phyloP scores from a whole-genome alignment of 2,113 vertebrate genomes.

The Pachypanchax playfairii region DNA sequence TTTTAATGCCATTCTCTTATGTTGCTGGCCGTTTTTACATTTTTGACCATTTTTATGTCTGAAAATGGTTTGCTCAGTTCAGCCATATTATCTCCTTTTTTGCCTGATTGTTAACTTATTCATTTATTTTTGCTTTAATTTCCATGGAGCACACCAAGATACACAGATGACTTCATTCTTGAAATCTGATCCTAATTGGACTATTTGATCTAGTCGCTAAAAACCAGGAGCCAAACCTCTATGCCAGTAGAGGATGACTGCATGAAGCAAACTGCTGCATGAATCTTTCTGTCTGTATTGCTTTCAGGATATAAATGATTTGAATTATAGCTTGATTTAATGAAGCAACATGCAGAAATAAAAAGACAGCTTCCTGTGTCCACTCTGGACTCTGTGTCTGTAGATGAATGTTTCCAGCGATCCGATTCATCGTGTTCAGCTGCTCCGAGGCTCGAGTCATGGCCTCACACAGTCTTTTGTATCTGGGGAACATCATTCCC shows the following conservation, averaged over 20 bases:
- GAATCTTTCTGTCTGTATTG: slow-evolving; percentile 24
- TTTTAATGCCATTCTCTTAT: slow-evolving; percentile 64
- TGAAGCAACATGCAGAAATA: background rate
- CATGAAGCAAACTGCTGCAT: slow-evolving; percentile 63
- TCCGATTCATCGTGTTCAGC: slow-evolving; percentile 44
- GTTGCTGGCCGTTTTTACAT: slow-evolving; percentile 63
- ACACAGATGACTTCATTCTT: slow-evolving; percentile 52
- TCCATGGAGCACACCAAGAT: slow-evolving; percentile 56
- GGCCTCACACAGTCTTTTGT: slow-evolving; percentile 38
- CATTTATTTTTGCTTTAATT: slow-evolving; percentile 55
- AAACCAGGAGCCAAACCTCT: slow-evolving; percentile 1
- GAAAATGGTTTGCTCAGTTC: slow-evolving; percentile 64
- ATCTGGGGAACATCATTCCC: slow-evolving; percentile 40
- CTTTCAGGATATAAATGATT: slow-evolving; percentile 22
- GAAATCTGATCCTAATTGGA: too few species aligned
- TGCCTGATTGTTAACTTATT: slow-evolving; percentile 44
- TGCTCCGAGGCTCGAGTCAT: slow-evolving; percentile 55
- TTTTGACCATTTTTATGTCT: slow-evolving; percentile 70
- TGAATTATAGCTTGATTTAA: slow-evolving; percentile 2
- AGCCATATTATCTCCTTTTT: slow-evolving; percentile 63
- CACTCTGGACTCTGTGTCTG: slow-evolving; percentile 27
- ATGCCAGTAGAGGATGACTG: slow-evolving; percentile 26
- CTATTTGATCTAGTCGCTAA: slow-evolving; percentile 14
- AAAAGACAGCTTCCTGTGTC: slow-evolving; percentile 5
- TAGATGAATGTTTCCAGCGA: slow-evolving; percentile 48